Percentiles rank a stretch among this genome's conserved stretches.
Conservation (phyloP, 2,888 invertebrate species). For the Capitulum mitella region DNA sequence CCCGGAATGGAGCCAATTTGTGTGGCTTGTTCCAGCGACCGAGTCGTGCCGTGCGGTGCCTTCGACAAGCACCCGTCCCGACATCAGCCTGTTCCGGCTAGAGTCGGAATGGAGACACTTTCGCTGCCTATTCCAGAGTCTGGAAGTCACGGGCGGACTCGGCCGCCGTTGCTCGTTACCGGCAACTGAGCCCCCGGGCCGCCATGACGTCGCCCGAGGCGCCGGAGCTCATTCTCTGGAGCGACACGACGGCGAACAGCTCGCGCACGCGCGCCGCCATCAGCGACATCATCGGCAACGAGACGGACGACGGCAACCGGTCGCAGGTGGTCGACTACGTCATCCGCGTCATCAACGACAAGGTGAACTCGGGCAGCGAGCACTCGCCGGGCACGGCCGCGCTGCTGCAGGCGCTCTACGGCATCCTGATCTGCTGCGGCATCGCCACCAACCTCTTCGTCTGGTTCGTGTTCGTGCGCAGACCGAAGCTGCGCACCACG, state of each 20-base stretch:
- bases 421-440: slow-evolving; percentile 41
- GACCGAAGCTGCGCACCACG: slow-evolving; percentile 39
- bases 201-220: too few species aligned
- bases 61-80: too few species aligned
- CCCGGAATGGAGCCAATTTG: too few species aligned
- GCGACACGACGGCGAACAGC: neutral
- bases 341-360: neutral
- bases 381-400: slow-evolving; percentile 37
- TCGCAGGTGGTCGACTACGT: neutral
- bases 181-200: too few species aligned
- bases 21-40: too few species aligned
- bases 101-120: too few species aligned
- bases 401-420: slow-evolving; percentile 41
- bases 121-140: too few species aligned
- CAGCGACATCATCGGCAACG: neutral
- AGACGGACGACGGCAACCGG: neutral
- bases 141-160: too few species aligned
- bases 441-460: slow-evolving; percentile 43
- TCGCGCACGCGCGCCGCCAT: neutral
- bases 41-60: too few species aligned
- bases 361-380: slow-evolving; percentile 21
- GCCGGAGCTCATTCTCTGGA: neutral
- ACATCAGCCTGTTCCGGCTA: too few species aligned
- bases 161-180: too few species aligned
- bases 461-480: slow-evolving; percentile 42